These are phyloP conservation scores for Apodemia hepburni DNA, from an alignment of 2,888 invertebrate species.

Conservation along the genomic window DNA sequence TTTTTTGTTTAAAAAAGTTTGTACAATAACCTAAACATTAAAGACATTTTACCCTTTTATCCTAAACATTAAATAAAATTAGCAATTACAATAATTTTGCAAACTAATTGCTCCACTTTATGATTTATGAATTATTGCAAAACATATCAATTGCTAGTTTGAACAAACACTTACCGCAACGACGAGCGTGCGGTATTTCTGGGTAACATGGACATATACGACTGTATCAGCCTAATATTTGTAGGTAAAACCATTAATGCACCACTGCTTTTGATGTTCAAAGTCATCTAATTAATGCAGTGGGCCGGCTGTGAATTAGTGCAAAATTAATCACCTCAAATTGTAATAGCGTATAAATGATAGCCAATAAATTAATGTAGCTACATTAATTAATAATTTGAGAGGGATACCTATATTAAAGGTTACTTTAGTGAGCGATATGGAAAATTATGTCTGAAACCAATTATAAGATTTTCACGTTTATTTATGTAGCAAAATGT, in stretches of 20 bases:
- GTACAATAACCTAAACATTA: no score
- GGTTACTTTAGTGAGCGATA: no score
- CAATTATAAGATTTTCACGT: no score
- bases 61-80: no score
- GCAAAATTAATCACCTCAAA: not conserved
- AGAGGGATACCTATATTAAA: no score
- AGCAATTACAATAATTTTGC: no score
- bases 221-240: conserved; percentile 45
- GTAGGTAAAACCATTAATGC: conserved; percentile 52
- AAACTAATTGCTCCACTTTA: no score
- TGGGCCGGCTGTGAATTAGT: conserved; percentile 4
- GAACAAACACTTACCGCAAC: conserved; percentile 30
- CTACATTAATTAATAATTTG: not conserved
- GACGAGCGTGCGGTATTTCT: conserved; percentile 32
- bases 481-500: no score
- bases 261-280: conserved; percentile 23
- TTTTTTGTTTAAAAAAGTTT: no score
- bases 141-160: conserved; percentile 31
- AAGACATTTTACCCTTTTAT: no score
- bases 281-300: conserved; percentile 10
- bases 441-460: no score
- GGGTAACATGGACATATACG: conserved; percentile 39
- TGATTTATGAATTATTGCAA: conserved; percentile 26
- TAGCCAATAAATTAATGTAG: not conserved
- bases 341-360: conserved; percentile 1